Percentiles rank a stretch among this genome's conserved stretches.
These are phyloP conservation scores for Achroia grisella DNA, from an alignment of 1,140 invertebrate species.

Conservation along the genomic window DNA sequence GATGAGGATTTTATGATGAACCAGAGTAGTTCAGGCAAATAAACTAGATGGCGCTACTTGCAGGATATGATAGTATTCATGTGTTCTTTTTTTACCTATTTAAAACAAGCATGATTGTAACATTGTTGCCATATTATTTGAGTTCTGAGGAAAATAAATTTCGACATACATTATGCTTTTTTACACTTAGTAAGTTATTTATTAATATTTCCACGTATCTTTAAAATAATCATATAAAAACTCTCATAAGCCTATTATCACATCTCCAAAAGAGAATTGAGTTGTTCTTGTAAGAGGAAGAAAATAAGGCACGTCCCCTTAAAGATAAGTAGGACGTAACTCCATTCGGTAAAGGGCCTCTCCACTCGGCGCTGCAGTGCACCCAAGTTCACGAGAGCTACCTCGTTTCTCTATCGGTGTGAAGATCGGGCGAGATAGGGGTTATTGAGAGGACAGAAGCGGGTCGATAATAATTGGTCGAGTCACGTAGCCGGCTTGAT, in stretches of 20 bases:
- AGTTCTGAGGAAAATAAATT: too few relatives aligned
- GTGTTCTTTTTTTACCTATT: too few relatives aligned
- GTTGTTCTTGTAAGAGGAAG: slow-evolving; percentile 37
- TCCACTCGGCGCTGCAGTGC: slow-evolving; percentile 48
- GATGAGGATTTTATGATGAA: too few relatives aligned
- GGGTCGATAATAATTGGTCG: slow-evolving; percentile 49
- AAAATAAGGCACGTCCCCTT: slow-evolving; percentile 65
- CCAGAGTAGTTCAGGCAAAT: too few relatives aligned
- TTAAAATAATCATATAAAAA: slow-evolving; percentile 11
- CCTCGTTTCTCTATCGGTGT: slow-evolving; percentile 34
- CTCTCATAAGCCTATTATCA: slow-evolving; percentile 36
- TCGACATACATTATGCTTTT: too few relatives aligned
- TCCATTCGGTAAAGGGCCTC: slow-evolving; percentile 66
- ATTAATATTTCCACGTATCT: neutral
- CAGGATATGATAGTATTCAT: too few relatives aligned
- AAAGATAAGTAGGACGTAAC: slow-evolving; percentile 69
- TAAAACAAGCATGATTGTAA: too few relatives aligned
- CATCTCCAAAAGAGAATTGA: slow-evolving; percentile 47
- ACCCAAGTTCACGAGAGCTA: slow-evolving; percentile 46
- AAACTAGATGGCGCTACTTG: too few relatives aligned
- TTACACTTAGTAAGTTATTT: too few relatives aligned
- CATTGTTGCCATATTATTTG: too few relatives aligned
- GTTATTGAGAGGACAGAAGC: slow-evolving; percentile 32
- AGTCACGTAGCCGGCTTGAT: slow-evolving; percentile 49
- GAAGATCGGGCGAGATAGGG: slow-evolving; percentile 41